phyloP scores from a whole-genome alignment of 2,888 invertebrate species.

The Lochmaea capreae region DNA sequence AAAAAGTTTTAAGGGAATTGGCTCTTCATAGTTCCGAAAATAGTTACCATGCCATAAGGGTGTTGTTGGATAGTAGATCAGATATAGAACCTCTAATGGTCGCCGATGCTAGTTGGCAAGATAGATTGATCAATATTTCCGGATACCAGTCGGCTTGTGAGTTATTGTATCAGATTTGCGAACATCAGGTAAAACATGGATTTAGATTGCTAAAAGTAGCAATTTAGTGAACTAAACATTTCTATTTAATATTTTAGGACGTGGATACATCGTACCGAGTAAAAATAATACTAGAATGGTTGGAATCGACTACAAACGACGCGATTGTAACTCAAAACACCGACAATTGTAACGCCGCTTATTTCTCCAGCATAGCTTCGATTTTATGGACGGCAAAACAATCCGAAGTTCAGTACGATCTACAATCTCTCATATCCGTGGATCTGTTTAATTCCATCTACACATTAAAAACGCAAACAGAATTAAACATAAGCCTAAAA shows the following conservation, averaged over 20 bases:
- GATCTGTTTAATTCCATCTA: slow-evolving; percentile 83
- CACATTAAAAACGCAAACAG: slow-evolving; percentile 80
- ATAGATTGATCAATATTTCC: slow-evolving; percentile 60
- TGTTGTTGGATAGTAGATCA: slow-evolving; percentile 71
- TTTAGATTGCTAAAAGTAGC: neutral
- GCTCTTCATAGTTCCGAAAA: slow-evolving; percentile 74
- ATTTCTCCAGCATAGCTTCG: slow-evolving; percentile 83
- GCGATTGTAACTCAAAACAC: slow-evolving; percentile 62
- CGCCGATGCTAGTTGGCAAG: slow-evolving; percentile 58
- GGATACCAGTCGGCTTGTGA: slow-evolving; percentile 78
- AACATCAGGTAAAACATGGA: slow-evolving; percentile 61
- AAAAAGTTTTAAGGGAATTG: slow-evolving; percentile 77
- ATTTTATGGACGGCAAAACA: slow-evolving; percentile 82
- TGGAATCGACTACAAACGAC: slow-evolving; percentile 70
- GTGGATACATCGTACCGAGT: slow-evolving; percentile 72
- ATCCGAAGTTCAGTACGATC: slow-evolving; percentile 72
- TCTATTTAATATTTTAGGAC: slow-evolving; percentile 62
- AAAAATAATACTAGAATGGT: slow-evolving; percentile 79
- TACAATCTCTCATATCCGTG: slow-evolving; percentile 77
- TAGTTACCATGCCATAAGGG: slow-evolving; percentile 70
- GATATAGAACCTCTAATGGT: slow-evolving; percentile 60
- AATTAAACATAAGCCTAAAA: slow-evolving; percentile 80
- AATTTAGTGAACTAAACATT: neutral
- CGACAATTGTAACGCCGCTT: slow-evolving; percentile 67
- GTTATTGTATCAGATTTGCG: slow-evolving; percentile 83